Evolutionary conservation across 2,888 invertebrate species (phyloP).

Genomic region (Scaptomyza parva): DNA sequence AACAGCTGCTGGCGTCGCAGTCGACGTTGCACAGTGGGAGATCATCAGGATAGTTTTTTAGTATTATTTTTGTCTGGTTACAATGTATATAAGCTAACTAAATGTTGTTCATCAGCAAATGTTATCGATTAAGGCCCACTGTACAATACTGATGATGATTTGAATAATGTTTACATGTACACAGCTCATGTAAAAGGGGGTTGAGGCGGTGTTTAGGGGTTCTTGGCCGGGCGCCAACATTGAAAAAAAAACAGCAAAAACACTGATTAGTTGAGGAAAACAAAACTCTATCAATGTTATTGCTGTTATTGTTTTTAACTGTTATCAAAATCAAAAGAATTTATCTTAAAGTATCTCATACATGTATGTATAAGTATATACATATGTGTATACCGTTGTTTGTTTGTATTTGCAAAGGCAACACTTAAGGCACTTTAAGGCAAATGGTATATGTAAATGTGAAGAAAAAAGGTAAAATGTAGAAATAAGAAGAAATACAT

Average conservation of each 20-base stretch:
- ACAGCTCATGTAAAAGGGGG: neutral
- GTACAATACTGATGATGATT: conserved; percentile 19
- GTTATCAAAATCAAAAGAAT: conserved; percentile 30
- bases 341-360: neutral
- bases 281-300: conserved; percentile 16
- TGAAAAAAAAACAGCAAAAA: neutral
- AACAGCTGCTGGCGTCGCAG: conserved; percentile 18
- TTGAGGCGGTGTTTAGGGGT: neutral
- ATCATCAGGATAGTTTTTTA: neutral
- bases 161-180: conserved; percentile 19
- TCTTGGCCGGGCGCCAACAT: conserved; percentile 10
- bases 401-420: neutral
- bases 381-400: too few species aligned
- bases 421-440: conserved; percentile 7
- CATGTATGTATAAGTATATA: neutral
- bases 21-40: conserved; percentile 26
- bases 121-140: conserved; percentile 8
- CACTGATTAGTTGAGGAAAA: conserved; percentile 11
- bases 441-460: conserved; percentile 2
- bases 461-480: conserved; percentile 10
- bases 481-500: conserved; percentile 14
- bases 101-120: neutral
- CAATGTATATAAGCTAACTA: too few species aligned
- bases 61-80: neutral
- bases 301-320: conserved; percentile 4